Percentiles rank a stretch among this genome's conserved stretches.
Evolutionary conservation across 2,797 vertebrate species (phyloP).

Genomic region (Adrianichthys oophorus): DNA sequence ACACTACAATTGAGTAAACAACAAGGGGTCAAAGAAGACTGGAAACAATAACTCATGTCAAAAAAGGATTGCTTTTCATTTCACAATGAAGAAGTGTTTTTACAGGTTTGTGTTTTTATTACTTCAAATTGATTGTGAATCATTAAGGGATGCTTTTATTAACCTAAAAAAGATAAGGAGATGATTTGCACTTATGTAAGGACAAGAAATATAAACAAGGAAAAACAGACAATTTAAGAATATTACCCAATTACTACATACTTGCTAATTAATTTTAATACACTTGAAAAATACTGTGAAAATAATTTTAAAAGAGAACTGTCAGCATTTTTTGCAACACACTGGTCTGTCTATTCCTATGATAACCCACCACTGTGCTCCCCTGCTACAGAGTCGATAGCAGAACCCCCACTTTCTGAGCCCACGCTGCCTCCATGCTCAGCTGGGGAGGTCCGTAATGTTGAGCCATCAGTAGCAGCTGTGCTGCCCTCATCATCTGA

Average conservation of each 20-base stretch:
- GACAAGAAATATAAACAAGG: background rate
- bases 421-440: slow-evolving; percentile 98
- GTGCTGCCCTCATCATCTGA: slow-evolving; percentile 99
- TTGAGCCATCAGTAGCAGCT: slow-evolving; percentile 96
- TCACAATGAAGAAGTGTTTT: too few relatives aligned
- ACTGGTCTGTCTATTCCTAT: slow-evolving; percentile 19
- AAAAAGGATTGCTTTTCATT: too few relatives aligned
- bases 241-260: background rate
- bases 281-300: background rate
- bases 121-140: too few relatives aligned
- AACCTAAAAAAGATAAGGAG: too few relatives aligned
- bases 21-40: slow-evolving; percentile 2
- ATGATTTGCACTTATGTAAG: too few relatives aligned
- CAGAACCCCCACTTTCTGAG: slow-evolving; percentile 97
- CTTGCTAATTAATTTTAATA: background rate
- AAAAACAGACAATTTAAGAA: background rate
- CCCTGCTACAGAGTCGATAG: slow-evolving; percentile 95
- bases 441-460: slow-evolving; percentile 94
- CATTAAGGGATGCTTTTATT: too few relatives aligned
- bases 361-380: slow-evolving; percentile 93
- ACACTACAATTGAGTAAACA: slow-evolving; percentile 77
- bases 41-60: background rate
- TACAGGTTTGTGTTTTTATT: too few relatives aligned
- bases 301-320: slow-evolving; percentile 2
- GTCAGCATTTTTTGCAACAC: slow-evolving; percentile 7